Evolutionary conservation across 2,113 vertebrate species (phyloP).

Genomic region (Barbus barbus): DNA sequence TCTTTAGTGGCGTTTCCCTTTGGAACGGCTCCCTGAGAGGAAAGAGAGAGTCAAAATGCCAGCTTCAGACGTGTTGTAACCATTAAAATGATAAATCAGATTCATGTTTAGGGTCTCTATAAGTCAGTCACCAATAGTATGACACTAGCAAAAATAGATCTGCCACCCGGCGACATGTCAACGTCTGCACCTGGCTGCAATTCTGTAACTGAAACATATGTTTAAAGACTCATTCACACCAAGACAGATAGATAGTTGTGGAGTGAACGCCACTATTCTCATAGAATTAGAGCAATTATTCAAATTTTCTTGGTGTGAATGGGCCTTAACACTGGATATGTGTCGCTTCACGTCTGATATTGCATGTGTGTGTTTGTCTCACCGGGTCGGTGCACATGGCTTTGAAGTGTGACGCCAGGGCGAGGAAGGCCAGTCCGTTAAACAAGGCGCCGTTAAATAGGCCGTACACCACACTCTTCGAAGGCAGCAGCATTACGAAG

Average conservation of each 20-base stretch:
- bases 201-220: neutral
- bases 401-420: conserved; percentile 90
- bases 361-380: conserved; percentile 65
- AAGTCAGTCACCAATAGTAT: neutral
- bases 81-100: neutral
- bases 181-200: neutral
- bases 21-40: conserved; percentile 89
- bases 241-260: too few relatives aligned
- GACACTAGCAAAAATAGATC: too few relatives aligned
- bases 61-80: neutral
- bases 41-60: neutral
- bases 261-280: too few relatives aligned
- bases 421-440: conserved; percentile 90
- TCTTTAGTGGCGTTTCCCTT: conserved; percentile 99
- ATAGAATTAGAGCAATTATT: too few relatives aligned
- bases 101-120: neutral
- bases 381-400: conserved; percentile 99
- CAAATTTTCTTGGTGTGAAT: neutral
- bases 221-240: too few relatives aligned
- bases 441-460: conserved; percentile 89
- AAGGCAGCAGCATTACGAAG: conserved; percentile 93
- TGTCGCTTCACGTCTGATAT: neutral
- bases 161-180: neutral
- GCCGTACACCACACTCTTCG: conserved; percentile 86
- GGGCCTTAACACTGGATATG: neutral